Evolutionary conservation across 2,797 vertebrate species (phyloP).

Genomic region (Thunnus albacares): DNA sequence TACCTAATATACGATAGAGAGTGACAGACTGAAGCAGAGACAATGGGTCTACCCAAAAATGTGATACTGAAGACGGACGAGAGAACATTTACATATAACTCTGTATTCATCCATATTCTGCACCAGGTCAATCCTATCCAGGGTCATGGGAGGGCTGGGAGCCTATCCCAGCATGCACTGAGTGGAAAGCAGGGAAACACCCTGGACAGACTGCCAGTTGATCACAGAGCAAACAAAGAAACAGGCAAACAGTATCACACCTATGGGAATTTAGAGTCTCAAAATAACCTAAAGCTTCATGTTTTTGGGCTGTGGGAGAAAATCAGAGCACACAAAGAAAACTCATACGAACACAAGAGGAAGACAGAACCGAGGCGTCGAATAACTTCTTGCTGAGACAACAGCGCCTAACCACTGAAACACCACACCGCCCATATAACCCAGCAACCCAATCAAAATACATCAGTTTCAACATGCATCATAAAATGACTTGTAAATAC

Average conservation of each 20-base stretch:
- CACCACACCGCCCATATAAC: conserved; percentile 18
- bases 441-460: conserved; percentile 55
- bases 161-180: conserved; percentile 48
- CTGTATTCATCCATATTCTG: conserved; percentile 27
- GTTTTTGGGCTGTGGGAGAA: conserved; percentile 38
- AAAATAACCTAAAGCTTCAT: conserved; percentile 41
- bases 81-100: conserved; percentile 19
- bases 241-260: conserved; percentile 44
- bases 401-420: conserved; percentile 23
- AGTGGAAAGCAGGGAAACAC: conserved; percentile 52
- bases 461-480: conserved; percentile 57
- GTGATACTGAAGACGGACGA: conserved; percentile 18
- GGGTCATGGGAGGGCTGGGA: conserved; percentile 53
- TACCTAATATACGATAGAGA: conserved; percentile 50
- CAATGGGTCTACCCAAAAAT: conserved; percentile 18
- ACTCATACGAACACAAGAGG: conserved; percentile 6
- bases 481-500: conserved; percentile 71
- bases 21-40: conserved; percentile 36
- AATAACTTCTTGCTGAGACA: conserved; percentile 28
- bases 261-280: conserved; percentile 50
- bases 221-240: conserved; percentile 57
- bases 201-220: conserved; percentile 22
- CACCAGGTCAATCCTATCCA: conserved; percentile 40
- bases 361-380: conserved; percentile 13
- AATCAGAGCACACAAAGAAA: conserved; percentile 44